These are phyloP conservation scores for Conistra vaccinii DNA, from an alignment of 2,888 invertebrate species.

Conservation along the genomic window DNA sequence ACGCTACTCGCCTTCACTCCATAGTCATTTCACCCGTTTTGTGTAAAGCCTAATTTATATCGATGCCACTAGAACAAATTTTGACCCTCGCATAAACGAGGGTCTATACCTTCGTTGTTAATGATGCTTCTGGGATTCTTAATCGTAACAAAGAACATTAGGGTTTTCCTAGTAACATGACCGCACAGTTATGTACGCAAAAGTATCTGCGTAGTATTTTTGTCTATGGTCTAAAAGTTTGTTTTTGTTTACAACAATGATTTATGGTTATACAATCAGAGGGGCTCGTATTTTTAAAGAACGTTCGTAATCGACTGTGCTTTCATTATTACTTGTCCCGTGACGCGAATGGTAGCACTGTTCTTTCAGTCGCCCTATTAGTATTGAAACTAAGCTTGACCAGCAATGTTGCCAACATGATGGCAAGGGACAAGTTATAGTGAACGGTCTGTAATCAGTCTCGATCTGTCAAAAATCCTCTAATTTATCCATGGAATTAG, in stretches of 20 bases:
- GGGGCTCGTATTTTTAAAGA: neutral
- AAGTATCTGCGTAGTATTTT: neutral
- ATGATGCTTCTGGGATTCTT: constrained; percentile 26
- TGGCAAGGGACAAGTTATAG: no score
- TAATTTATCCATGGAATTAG: no score
- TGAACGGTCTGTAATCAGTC: no score
- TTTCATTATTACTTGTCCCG: no score
- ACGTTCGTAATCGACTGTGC: neutral
- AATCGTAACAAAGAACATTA: constrained; percentile 24
- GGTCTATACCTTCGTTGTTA: constrained; percentile 24
- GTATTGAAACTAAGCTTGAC: no score
- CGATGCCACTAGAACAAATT: constrained; percentile 14
- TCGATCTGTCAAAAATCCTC: no score
- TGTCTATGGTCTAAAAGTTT: neutral
- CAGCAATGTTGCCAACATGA: no score
- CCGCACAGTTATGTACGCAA: neutral
- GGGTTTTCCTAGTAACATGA: neutral
- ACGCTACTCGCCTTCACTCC: neutral
- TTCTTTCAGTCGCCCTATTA: no score
- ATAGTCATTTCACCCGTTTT: neutral
- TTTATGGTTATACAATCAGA: neutral
- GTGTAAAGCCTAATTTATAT: neutral
- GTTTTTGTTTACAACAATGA: neutral
- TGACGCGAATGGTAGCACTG: no score
- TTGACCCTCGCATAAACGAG: constrained; percentile 16